Evolutionary conservation across 2,888 invertebrate genomes (phyloP), one percentile per base, ranked within the genome.

Genomic region (Pharmacophagus antenor): DNA sequence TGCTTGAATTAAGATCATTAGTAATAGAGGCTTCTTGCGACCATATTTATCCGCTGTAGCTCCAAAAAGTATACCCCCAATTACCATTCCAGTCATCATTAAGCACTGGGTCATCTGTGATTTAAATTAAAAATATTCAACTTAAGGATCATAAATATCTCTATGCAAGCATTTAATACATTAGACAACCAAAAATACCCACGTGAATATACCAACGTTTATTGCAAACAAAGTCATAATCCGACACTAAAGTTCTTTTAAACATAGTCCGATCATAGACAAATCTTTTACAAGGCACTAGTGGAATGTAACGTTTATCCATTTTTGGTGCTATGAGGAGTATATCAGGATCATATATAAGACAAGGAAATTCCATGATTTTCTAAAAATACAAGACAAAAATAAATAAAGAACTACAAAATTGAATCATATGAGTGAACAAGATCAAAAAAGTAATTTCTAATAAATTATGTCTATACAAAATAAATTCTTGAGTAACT

Each of bases 191-290:
- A 22, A 49, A 22, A 25, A 7, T 31, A 48, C 51, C 15, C 21
- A 61, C 84, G 71, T 93, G 92, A 47, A 92, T 82, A 64, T 92
- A 76, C 84, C 92, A 90, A 70, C 90, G 91, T 49, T 85, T 86
- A 6, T 88, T 85, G 72, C 94, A 94, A 18, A 94, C 93, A 64
- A 94, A 82, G 79, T 93, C 76, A 93, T 93, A 94, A 78, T 94
- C 93, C 0, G 94, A 93, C 31, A 92, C 90, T 44, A 95, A 94
- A 10, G 93, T 94, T 48, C 93, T 91, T 41, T 74, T 81, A 72
- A 94, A 94, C 44, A 91, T 70, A 25, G 85, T 87, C 22, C 75
- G 80, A 67, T 95, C 93, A 69, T 93, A 95, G 53, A 89, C 84
- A 74, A 88, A 85, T 54, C 78, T 65, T 63, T 67, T 64, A 65